Base-by-base conservation (phyloP, 2,888 invertebrate genomes). In the Clitarchus hookeri region DNA sequence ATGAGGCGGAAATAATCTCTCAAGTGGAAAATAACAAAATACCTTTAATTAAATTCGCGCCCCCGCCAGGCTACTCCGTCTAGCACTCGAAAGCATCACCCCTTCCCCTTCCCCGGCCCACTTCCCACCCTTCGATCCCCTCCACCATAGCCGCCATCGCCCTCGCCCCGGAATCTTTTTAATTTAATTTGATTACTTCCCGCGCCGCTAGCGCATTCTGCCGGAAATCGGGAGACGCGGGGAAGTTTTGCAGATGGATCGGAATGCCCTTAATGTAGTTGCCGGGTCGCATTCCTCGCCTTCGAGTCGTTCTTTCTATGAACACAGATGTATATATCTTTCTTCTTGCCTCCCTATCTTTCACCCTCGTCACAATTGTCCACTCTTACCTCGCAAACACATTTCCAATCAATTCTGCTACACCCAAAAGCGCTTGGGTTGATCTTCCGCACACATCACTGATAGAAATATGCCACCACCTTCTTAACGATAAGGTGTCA, bases 121-220 rank as follows among this genome's bases (percentile, higher is more conserved):
- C 82, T 19, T 27, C 36, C 36, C 27, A 1, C n/a, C n/a, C n/a
- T 53, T 53, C 19, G 2, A 0, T 8, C 53, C 19, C 53, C 53
- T 19, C 19, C 19, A 53, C 53, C 3, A 16, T 53, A 53, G 16
- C 6, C 6, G 11, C 65, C 8, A 13, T 8, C 12, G 19, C 65
- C 65, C n/a, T 65, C n/a, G 19, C n/a, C 23, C 65, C 23, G 16
- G 65, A 23, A 65, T 0, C 19, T 25, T 82, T 82, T 26, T 82
- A 82, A 82, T 44, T 82, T 36, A 36, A 82, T 82, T 82, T 16
- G 82, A 82, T 82, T 82, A 82, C 82, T 82, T 82, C 27, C 82
- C 19, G n/a, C n/a, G 65, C 53, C 13, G 19, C 53, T 53, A 8
- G 53, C 53, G 53, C 53, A 53, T 65, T 65, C 65, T 65, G 16